phyloP scores from a whole-genome alignment of 23 tunicate genomes.

The Pegea sp. region DNA sequence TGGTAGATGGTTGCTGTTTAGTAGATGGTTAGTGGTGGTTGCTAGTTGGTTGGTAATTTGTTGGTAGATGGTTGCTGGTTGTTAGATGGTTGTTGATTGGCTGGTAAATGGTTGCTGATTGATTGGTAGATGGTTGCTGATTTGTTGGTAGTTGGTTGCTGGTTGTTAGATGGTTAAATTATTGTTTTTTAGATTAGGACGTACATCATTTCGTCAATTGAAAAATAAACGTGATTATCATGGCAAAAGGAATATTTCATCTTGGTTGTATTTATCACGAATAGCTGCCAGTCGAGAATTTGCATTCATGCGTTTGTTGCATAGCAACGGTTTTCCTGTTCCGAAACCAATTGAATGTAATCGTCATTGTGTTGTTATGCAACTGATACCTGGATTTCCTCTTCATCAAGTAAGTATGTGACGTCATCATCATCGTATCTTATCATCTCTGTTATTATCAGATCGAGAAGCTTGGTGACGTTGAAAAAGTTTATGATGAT shows the following conservation, averaged over 20 bases:
- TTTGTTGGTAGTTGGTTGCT: too few species aligned
- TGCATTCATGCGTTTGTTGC: conserved; percentile 81
- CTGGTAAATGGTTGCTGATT: too few species aligned
- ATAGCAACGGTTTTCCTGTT: conserved; percentile 73
- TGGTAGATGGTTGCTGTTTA: too few species aligned
- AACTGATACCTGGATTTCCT: conserved; percentile 67
- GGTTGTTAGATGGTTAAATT: too few species aligned
- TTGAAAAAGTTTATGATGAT: conserved; percentile 29
- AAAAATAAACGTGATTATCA: conserved; percentile 93
- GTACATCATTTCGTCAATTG: conserved; percentile 76
- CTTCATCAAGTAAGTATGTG: conserved; percentile 40
- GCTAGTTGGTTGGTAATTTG: too few species aligned
- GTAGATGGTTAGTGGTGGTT: too few species aligned
- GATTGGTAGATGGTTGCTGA: too few species aligned
- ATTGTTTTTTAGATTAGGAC: conserved; percentile 88
- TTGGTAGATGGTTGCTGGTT: too few species aligned
- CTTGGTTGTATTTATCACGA: conserved; percentile 86
- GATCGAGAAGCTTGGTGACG: conserved; percentile 5
- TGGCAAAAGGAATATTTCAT: conserved; percentile 26
- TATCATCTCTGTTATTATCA: neutral
- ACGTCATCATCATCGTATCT: neutral
- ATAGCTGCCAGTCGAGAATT: conserved; percentile 78
- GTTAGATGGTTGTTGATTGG: too few species aligned
- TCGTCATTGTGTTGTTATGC: conserved; percentile 88
- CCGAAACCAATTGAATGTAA: conserved; percentile 85